Conservation (phyloP, 2,797 vertebrate species). For the Rhabdophis nuchalis region DNA sequence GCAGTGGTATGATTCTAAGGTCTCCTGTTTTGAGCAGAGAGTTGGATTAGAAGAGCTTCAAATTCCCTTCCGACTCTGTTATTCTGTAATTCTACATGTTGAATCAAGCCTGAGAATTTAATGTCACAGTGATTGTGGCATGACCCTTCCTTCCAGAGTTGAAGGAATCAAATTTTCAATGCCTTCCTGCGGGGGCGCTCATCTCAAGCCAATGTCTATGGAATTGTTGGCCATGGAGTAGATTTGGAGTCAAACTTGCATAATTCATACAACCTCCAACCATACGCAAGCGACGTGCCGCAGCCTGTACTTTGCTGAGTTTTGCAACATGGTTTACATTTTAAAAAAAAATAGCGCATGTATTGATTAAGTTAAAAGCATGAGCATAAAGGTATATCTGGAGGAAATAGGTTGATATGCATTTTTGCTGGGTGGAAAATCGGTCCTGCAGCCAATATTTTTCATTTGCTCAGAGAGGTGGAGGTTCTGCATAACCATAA, state of each 20-base stretch:
- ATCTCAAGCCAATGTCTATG: not conserved
- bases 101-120: not conserved
- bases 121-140: not conserved
- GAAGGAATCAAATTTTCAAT: not conserved
- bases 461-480: not conserved
- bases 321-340: not conserved
- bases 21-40: too few relatives aligned
- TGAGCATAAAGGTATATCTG: not conserved
- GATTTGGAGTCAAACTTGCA: not conserved
- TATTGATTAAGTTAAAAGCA: not conserved
- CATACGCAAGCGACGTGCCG: not conserved
- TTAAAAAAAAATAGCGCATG: not conserved
- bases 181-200: not conserved
- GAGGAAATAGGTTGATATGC: not conserved
- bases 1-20: too few relatives aligned
- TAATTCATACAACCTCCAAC: not conserved
- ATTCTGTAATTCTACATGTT: not conserved
- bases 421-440: not conserved
- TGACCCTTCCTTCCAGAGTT: not conserved
- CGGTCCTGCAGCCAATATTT: not conserved
- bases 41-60: too few relatives aligned
- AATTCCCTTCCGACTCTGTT: too few relatives aligned
- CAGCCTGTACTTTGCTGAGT: not conserved
- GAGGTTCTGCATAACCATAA: not conserved
- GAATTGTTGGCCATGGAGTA: not conserved